Percentiles rank a stretch among this genome's conserved stretches.
Evolutionary conservation across 2,888 invertebrate species (phyloP).

Genomic region (Latheticus oryzae): DNA sequence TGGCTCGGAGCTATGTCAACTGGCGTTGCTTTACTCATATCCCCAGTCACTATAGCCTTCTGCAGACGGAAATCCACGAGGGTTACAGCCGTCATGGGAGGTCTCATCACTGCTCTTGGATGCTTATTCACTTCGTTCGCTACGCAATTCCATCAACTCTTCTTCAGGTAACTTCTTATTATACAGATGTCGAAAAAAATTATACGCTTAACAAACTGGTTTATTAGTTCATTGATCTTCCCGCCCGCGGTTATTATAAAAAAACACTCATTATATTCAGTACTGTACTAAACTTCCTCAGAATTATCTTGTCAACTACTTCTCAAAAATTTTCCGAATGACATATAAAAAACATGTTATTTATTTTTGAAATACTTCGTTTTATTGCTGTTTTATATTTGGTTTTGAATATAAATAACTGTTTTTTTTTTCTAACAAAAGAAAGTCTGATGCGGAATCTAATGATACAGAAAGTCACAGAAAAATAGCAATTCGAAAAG

Average conservation of each 20-base stretch:
- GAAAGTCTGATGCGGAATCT: too few species aligned
- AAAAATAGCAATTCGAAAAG: too few species aligned
- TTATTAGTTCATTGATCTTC: constrained; percentile 36
- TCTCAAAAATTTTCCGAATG: too few species aligned
- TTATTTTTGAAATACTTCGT: constrained; percentile 2
- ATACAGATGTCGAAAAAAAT: constrained; percentile 24
- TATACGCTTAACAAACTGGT: constrained; percentile 31
- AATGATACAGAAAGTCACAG: constrained; percentile 13
- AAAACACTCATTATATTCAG: constrained; percentile 2
- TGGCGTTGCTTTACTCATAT: constrained; percentile 81
- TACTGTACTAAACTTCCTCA: constrained; percentile 5
- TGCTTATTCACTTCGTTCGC: constrained; percentile 92
- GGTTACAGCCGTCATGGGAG: constrained; percentile 88
- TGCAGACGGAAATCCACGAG: constrained; percentile 89
- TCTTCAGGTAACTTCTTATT: constrained; percentile 76
- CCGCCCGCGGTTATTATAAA: not conserved
- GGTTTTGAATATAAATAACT: constrained; percentile 7
- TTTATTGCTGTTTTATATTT: constrained; percentile 9
- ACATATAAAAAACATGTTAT: constrained; percentile 13
- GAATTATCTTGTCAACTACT: constrained; percentile 14
- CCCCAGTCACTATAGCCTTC: constrained; percentile 86
- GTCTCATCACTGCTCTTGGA: constrained; percentile 85
- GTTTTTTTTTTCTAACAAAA: too few species aligned
- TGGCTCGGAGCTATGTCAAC: constrained; percentile 85
- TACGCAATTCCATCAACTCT: constrained; percentile 88